Percentiles rank a stretch among this genome's conserved stretches.
phyloP scores from a whole-genome alignment of 2,888 invertebrate species.

The Frankliniella intonsa region DNA sequence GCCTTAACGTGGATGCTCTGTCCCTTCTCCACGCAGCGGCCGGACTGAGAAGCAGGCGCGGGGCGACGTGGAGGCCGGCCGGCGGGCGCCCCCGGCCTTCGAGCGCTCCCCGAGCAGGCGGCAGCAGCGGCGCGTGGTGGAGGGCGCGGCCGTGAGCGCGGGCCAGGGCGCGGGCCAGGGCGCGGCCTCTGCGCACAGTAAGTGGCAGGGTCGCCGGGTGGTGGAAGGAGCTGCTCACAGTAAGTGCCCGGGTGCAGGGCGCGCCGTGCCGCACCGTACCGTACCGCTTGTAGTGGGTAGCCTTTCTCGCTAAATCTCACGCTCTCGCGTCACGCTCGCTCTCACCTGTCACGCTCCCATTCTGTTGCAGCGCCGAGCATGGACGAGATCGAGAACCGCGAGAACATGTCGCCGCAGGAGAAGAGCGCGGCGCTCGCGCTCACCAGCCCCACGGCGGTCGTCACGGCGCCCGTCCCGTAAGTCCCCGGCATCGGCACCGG shows the following conservation, averaged over 20 bases:
- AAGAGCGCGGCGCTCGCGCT: background rate
- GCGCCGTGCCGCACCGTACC: no score
- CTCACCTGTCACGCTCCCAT: background rate
- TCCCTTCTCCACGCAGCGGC: slow-evolving; percentile 49
- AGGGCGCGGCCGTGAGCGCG: slow-evolving; percentile 50
- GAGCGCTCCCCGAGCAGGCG: slow-evolving; percentile 73
- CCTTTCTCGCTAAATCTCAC: background rate
- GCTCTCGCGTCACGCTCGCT: background rate
- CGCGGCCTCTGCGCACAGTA: background rate
- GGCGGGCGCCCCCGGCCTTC: slow-evolving; percentile 65
- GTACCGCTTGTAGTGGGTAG: no score
- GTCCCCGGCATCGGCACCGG: no score
- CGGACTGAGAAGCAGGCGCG: slow-evolving; percentile 56
- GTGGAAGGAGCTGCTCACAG: slow-evolving; percentile 47
- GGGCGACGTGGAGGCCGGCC: slow-evolving; percentile 47
- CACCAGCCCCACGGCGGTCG: background rate
- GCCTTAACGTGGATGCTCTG: background rate
- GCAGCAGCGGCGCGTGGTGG: slow-evolving; percentile 64
- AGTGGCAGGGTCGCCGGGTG: slow-evolving; percentile 20
- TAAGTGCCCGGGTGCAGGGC: slow-evolving; percentile 39
- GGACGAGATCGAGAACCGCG: slow-evolving; percentile 39
- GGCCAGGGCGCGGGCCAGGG: slow-evolving; percentile 50
- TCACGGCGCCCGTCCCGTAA: background rate
- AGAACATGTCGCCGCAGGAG: slow-evolving; percentile 37
- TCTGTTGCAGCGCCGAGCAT: slow-evolving; percentile 38